A percentile compares a stretch with the other conserved stretches of the same genome.
phyloP scores from a whole-genome alignment of 2,797 vertebrate species.

The Eulemur rubriventer region DNA sequence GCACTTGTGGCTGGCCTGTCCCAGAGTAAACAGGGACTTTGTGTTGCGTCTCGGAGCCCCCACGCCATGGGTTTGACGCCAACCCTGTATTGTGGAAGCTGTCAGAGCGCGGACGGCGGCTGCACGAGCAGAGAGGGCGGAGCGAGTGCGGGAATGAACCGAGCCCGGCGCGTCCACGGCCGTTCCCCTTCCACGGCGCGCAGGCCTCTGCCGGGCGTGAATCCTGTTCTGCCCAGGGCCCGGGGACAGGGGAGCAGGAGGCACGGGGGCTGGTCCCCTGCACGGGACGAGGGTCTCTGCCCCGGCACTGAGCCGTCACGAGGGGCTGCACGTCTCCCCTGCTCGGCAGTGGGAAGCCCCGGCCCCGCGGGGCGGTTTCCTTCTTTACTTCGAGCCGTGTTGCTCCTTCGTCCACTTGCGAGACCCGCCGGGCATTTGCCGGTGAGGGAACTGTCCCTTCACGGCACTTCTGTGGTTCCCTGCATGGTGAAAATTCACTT shows the following conservation, averaged over 20 bases:
- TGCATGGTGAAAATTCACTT: neutral
- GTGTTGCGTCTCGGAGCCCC: conserved; percentile 47
- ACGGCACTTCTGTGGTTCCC: fast-evolving
- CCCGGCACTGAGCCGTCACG: neutral
- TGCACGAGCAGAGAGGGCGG: conserved; percentile 7
- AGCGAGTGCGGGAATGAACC: too few species aligned
- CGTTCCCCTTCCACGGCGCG: too few species aligned
- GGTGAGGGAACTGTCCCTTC: neutral
- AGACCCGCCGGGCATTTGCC: neutral
- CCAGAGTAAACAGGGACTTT: conserved; percentile 64
- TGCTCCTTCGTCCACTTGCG: conserved; percentile 6
- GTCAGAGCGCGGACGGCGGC: conserved; percentile 69
- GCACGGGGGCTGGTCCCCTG: neutral
- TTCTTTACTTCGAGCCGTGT: neutral
- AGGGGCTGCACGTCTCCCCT: conserved; percentile 59
- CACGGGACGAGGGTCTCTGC: conserved; percentile 76
- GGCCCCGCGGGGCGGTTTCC: conserved; percentile 3
- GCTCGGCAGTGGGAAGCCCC: neutral
- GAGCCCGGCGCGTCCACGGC: too few species aligned
- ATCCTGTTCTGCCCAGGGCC: conserved; percentile 72
- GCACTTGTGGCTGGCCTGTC: conserved; percentile 52
- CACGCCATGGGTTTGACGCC: conserved; percentile 69
- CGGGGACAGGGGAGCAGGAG: neutral
- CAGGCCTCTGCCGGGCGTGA: conserved; percentile 5
- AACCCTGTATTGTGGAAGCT: conserved; percentile 64